phyloP scores from a whole-genome alignment of 2,888 invertebrate genomes.

The Meliscaeva auricollis region DNA sequence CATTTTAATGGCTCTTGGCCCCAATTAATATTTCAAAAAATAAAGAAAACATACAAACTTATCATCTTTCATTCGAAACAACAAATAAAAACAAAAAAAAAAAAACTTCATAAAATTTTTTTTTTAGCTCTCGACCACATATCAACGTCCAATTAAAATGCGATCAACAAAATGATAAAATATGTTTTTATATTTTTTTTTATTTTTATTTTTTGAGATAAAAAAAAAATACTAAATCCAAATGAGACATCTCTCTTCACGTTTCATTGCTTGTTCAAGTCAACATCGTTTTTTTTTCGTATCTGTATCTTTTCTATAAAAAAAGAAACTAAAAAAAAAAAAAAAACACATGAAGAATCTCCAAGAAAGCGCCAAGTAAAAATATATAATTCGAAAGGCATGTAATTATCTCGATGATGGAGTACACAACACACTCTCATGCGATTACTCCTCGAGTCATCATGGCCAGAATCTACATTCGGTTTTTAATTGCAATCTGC shows the following conservation, averaged over 20 bases:
- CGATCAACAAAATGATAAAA: slow-evolving; percentile 74
- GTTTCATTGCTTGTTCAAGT: slow-evolving; percentile 15
- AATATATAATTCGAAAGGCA: slow-evolving; percentile 66
- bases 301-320: slow-evolving; percentile 44
- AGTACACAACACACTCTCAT: slow-evolving; percentile 48
- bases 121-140: slow-evolving; percentile 61
- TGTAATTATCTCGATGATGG: slow-evolving; percentile 75
- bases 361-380: slow-evolving; percentile 40
- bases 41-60: slow-evolving; percentile 53
- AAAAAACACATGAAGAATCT: slow-evolving; percentile 35
- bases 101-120: slow-evolving; percentile 19
- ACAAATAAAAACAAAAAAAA: neutral
- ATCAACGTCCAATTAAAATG: slow-evolving; percentile 75
- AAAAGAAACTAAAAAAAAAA: slow-evolving; percentile 15
- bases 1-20: slow-evolving; percentile 56
- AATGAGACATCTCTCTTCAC: slow-evolving; percentile 64
- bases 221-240: slow-evolving; percentile 35
- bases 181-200: slow-evolving; percentile 23
- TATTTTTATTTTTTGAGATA: neutral
- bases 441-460: slow-evolving; percentile 35
- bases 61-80: slow-evolving; percentile 56
- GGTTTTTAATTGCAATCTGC: slow-evolving; percentile 71
- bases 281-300: slow-evolving; percentile 31
- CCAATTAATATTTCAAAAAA: slow-evolving; percentile 48
- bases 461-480: slow-evolving; percentile 50